Evolutionary conservation across 2,888 invertebrate genomes (phyloP), one percentile per base, ranked within the genome.

Genomic region (Melanostoma mellinum): DNA sequence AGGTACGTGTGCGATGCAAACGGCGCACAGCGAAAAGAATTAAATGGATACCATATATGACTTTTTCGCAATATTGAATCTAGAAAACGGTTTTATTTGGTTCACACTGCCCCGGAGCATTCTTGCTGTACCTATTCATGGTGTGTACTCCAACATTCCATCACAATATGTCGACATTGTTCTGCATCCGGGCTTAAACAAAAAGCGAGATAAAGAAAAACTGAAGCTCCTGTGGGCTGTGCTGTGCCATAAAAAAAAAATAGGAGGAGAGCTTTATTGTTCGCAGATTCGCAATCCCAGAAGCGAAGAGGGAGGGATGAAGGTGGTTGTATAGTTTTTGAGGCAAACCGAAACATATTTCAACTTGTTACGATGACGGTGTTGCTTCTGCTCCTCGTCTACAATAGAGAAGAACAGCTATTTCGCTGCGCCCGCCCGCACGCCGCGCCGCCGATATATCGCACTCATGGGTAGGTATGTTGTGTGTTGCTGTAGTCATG

Each of bases 321-420:
- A 30, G 55, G 52, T 48, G 53, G 50, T 60, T 20, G 67, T 60
- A 81, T 60, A 81, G 75, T 71, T 81, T 80, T 65, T 53, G 52
- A 75, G 75, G 75, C 50, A 71, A 71, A 80, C 74, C 71, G 75
- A 75, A 80, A 69, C 80, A 80, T 71, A 75, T 75, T 80, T 71
- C 58, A 75, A 75, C 75, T 75, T 71, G 71, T 75, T 80, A 75
- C 71, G 67, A 78, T 71, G 69, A 75, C 55, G 69, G 50, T 68
- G 63, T 63, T 55, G 56, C 69, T 63, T 56, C 36, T 30, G 38
- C 50, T 32, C 35, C 38, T 4, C 50, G 38, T 38, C 38, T 63
- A 50, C 50, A 30, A 36, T 32, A 38, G 38, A n/a, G n/a, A 32
- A 9, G n/a, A 50, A 30, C 6, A 32, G 38, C 6, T 35, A 38